Base-by-base conservation (phyloP, 2,888 invertebrate species). In the Noctuana brunneofusca region DNA sequence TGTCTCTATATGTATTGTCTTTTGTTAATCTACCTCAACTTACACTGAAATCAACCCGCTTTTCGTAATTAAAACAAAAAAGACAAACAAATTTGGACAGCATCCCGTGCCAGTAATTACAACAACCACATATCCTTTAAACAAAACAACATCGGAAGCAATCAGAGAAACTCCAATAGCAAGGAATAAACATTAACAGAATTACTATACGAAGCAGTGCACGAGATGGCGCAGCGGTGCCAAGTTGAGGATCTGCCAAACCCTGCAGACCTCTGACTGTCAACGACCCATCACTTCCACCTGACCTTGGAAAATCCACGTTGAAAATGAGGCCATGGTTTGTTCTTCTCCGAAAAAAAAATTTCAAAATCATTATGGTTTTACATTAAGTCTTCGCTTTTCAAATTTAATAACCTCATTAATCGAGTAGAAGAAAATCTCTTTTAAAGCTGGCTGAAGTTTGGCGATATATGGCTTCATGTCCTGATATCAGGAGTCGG, bases 151-250 rank as follows among this genome's bases (percentile, higher is more conserved):
- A 50, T 30, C 32, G 50, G 41, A 56, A 50, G 67, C 67, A 65
- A 68, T 67, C 65, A 68, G 55, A 66, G 57, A 67, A 69, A 66
- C 64, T 66, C 63, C 70, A 73, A 72, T 68, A 67, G 66, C 58
- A 65, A 69, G 69, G 69, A 66, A 75, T 41, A 73, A 75, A 69
- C 72, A 72, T 76, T 76, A 70, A 67, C 38, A n/a, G 56, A 54
- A 64, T 38, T 38, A 38, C 38, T 54, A n/a, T 16, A 38, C 38
- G 16, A 8, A 38, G 38, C 16, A 38, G 38, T 38, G 22, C 38
- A 16, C 12, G 24, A 55, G 27, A 46, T 14, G 48, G 49, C 24
- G 46, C 46, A n/a, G 43, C 38, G 18, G 54, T 62, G 60, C 60
- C 60, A 62, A 62, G 38, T 62, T 55, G 55, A 60, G 54, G 60